Percentiles rank a stretch among this genome's conserved stretches.
These are phyloP conservation scores for Tinamus guttatus DNA, from an alignment of 2,113 vertebrate genomes.

Conservation along the genomic window DNA sequence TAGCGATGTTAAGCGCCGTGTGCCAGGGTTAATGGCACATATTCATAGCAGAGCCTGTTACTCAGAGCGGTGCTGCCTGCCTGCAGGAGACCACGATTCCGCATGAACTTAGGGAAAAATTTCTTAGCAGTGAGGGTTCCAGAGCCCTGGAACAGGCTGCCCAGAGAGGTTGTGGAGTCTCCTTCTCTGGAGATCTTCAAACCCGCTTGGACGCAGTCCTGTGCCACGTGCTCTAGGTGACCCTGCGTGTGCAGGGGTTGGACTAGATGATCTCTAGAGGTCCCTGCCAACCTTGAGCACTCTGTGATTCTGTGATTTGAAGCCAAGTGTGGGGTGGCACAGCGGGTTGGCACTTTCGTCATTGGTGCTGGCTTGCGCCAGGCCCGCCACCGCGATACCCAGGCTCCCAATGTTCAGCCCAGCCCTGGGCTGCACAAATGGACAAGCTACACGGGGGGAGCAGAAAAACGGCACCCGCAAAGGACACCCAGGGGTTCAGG, in stretches of 20 bases:
- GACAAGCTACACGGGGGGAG: not conserved
- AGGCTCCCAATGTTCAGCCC: not conserved
- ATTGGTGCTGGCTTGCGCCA: not conserved
- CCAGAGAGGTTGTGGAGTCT: no score
- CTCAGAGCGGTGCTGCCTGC: not conserved
- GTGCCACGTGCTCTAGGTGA: no score
- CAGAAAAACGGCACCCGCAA: not conserved
- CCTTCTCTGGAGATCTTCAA: no score
- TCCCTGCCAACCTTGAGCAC: no score
- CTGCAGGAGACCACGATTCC: not conserved
- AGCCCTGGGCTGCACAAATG: not conserved
- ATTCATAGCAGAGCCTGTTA: not conserved
- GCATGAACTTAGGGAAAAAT: no score
- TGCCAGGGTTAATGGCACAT: not conserved
- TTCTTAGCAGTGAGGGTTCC: no score
- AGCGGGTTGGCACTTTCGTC: not conserved
- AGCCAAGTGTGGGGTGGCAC: not conserved
- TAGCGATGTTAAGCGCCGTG: slow-evolving; percentile 4
- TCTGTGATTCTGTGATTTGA: no score
- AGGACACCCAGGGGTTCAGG: not conserved
- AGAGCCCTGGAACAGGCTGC: no score
- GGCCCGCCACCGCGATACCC: not conserved
- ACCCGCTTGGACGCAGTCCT: no score
- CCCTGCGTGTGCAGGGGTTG: no score
- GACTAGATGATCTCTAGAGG: no score